Evolutionary conservation across 2,113 vertebrate genomes (phyloP).

Genomic region (Jaculus jaculus): DNA sequence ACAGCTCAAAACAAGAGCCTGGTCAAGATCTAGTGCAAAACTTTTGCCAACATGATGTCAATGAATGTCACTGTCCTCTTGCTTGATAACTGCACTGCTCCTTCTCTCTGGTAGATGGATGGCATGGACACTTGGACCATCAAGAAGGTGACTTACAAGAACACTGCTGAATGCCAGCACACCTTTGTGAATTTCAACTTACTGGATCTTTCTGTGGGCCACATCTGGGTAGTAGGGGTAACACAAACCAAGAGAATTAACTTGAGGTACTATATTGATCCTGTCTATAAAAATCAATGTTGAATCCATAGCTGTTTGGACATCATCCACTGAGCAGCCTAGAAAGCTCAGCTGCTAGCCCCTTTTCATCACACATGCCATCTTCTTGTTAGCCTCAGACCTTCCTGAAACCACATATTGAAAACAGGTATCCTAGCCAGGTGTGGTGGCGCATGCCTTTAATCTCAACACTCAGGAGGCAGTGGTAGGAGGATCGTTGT

Average conservation of each 20-base stretch:
- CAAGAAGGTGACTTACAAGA: too few relatives aligned
- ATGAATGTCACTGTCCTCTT: too few relatives aligned
- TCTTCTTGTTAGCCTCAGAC: not conserved
- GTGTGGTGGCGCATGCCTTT: too few relatives aligned
- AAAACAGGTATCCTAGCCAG: not conserved
- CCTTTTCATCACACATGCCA: not conserved
- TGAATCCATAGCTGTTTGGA: not conserved
- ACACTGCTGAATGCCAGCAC: too few relatives aligned
- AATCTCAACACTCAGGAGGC: too few relatives aligned
- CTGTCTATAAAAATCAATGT: not conserved
- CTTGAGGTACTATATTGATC: not conserved
- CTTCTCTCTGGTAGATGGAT: too few relatives aligned
- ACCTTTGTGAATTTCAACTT: too few relatives aligned
- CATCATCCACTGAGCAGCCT: not conserved
- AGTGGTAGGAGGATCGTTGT: too few relatives aligned
- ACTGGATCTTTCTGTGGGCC: too few relatives aligned
- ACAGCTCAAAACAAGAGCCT: slow-evolving; percentile 93
- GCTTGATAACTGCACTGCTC: too few relatives aligned
- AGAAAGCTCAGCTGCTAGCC: not conserved
- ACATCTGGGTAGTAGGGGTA: not conserved
- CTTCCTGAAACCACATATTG: not conserved
- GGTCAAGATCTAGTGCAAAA: slow-evolving; percentile 93
- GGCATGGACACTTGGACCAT: too few relatives aligned
- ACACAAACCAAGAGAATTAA: not conserved
- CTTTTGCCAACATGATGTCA: slow-evolving; percentile 63